phyloP scores from a whole-genome alignment of 2,888 invertebrate species.

The Neoscelio sp. region DNA sequence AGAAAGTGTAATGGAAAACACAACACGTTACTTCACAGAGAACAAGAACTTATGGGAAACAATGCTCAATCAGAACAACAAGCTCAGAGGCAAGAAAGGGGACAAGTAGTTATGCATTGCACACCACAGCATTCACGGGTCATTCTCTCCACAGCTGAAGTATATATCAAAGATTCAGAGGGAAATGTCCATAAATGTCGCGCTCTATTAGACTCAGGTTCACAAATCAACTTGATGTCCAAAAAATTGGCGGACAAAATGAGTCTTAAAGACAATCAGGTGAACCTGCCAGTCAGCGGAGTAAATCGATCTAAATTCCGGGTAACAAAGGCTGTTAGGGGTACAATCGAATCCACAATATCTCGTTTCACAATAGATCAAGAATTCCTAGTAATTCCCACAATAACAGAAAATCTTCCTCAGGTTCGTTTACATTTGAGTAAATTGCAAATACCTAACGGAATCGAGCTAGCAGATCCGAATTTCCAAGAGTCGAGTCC shows the following conservation, averaged over 20 bases:
- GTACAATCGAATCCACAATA: not conserved
- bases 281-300: not conserved
- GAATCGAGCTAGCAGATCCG: conserved; percentile 5
- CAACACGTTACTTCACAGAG: conserved; percentile 23
- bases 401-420: not conserved
- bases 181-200: conserved; percentile 22
- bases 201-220: conserved; percentile 14
- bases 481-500: not conserved
- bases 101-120: conserved; percentile 7
- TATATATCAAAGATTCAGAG: conserved; percentile 19
- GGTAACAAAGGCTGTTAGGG: not conserved
- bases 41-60: not conserved
- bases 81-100: not conserved
- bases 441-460: not conserved
- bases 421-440: not conserved
- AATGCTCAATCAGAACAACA: not conserved
- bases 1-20: conserved; percentile 3
- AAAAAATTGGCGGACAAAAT: too few species aligned
- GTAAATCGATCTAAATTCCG: not conserved
- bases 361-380: not conserved
- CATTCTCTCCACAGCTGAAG: conserved; percentile 13
- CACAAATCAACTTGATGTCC: conserved; percentile 20
- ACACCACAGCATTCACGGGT: not conserved
- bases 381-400: not conserved
- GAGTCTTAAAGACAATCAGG: too few species aligned